Percentiles rank a stretch among this genome's conserved stretches.
Evolutionary conservation across 2,797 vertebrate genomes (phyloP).

Genomic region (Thripadectes ignobilis): DNA sequence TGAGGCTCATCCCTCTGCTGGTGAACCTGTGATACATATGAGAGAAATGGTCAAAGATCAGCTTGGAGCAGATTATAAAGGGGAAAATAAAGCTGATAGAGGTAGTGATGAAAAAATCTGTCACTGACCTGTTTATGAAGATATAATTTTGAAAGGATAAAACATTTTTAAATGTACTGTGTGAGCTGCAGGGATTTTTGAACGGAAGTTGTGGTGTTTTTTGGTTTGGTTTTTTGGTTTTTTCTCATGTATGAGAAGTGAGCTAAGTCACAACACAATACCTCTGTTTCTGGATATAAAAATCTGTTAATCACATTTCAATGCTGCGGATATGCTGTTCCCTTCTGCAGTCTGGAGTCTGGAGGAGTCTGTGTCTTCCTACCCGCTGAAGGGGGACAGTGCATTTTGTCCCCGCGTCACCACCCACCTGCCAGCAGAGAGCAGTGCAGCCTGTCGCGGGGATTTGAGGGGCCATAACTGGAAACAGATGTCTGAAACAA

Average conservation of each 20-base stretch:
- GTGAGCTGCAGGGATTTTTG: not conserved
- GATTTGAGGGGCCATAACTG: not conserved
- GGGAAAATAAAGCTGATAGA: not conserved
- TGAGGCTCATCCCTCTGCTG: not conserved
- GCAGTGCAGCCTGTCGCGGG: not conserved
- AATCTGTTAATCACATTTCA: not conserved
- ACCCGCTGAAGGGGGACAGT: fast-evolving
- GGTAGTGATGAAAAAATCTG: not conserved
- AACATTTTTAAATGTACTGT: not conserved
- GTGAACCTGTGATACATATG: not conserved
- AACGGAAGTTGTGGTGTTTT: not conserved
- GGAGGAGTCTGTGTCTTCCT: not conserved
- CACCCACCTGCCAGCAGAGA: not conserved
- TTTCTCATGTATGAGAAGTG: not conserved
- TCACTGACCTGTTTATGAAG: not conserved
- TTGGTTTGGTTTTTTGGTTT: too few species aligned
- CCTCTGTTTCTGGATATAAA: not conserved
- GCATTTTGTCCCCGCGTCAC: fast-evolving
- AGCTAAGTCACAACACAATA: not conserved
- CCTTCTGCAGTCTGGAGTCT: fast-evolving
- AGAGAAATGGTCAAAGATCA: not conserved
- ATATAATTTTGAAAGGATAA: not conserved
- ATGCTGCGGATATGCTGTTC: too few species aligned
- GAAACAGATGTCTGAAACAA: not conserved
- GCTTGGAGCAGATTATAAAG: not conserved